Percentiles rank a stretch among this genome's conserved stretches.
These are phyloP conservation scores for Epizoanthus stellaris DNA, from an alignment of 92 coral and sea anemone genomes.

Conservation along the genomic window DNA sequence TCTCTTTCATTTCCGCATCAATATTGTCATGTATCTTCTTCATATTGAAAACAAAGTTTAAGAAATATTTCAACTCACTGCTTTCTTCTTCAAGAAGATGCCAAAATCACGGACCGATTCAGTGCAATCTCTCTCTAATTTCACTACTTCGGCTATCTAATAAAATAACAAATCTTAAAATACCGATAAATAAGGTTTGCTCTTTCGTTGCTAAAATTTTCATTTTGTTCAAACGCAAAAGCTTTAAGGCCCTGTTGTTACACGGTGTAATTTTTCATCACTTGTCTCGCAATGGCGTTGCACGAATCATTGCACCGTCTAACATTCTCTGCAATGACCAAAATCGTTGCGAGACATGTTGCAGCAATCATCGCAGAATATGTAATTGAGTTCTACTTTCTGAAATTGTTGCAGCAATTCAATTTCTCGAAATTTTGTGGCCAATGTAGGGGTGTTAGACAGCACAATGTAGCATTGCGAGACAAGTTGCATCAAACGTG, in stretches of 20 bases:
- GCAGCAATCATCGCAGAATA: not conserved
- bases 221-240: not conserved
- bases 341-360: not conserved
- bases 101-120: not conserved
- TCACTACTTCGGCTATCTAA: not conserved
- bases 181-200: not conserved
- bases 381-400: not conserved
- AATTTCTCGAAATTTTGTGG: not conserved
- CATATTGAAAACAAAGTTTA: not conserved
- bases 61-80: not conserved
- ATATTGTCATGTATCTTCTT: not conserved
- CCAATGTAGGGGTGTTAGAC: not conserved
- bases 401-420: not conserved
- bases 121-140: not conserved
- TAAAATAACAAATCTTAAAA: not conserved
- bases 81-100: not conserved
- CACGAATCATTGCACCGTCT: not conserved
- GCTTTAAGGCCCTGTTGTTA: not conserved
- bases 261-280: not conserved
- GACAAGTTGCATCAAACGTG: not conserved
- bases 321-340: not conserved
- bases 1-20: not conserved
- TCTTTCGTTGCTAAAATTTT: too few species aligned
- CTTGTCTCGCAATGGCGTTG: not conserved
- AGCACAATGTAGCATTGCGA: not conserved